Evolutionary conservation across 1,140 invertebrate genomes (phyloP).

Genomic region (Hycleus phaleratus): DNA sequence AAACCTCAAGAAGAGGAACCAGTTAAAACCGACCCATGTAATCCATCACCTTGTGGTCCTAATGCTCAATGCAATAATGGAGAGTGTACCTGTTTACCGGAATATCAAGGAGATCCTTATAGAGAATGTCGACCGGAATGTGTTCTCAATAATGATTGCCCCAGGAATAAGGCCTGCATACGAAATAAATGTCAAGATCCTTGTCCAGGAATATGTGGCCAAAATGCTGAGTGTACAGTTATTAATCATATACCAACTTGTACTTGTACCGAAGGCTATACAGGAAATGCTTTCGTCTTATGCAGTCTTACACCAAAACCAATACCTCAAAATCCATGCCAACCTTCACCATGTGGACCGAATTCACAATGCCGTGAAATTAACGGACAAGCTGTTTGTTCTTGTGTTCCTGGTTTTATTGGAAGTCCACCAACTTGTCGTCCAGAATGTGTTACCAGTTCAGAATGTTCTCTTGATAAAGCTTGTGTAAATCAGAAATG

Average conservation of each 20-base stretch:
- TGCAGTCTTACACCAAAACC: slow-evolving; percentile 42
- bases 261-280: slow-evolving; percentile 54
- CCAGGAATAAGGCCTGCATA: slow-evolving; percentile 57
- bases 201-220: slow-evolving; percentile 59
- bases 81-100: slow-evolving; percentile 54
- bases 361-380: slow-evolving; percentile 55
- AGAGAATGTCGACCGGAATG: slow-evolving; percentile 62
- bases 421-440: slow-evolving; percentile 62
- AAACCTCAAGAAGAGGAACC: slow-evolving; percentile 27
- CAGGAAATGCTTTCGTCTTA: slow-evolving; percentile 56
- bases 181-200: slow-evolving; percentile 63
- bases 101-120: slow-evolving; percentile 63
- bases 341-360: slow-evolving; percentile 57
- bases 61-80: slow-evolving; percentile 54
- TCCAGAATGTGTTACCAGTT: slow-evolving; percentile 59
- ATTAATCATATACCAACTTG: slow-evolving; percentile 64
- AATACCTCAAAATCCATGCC: slow-evolving; percentile 46
- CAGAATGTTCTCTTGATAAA: slow-evolving; percentile 56
- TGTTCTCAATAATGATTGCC: slow-evolving; percentile 59
- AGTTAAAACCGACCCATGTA: slow-evolving; percentile 46
- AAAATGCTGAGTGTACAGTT: slow-evolving; percentile 58
- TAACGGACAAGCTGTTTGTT: slow-evolving; percentile 58
- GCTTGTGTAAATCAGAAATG: slow-evolving; percentile 70
- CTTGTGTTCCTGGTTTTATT: slow-evolving; percentile 55
- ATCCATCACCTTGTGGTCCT: slow-evolving; percentile 61